Evolutionary conservation across 2,888 invertebrate genomes (phyloP).

Genomic region (Drosophila mimica): DNA sequence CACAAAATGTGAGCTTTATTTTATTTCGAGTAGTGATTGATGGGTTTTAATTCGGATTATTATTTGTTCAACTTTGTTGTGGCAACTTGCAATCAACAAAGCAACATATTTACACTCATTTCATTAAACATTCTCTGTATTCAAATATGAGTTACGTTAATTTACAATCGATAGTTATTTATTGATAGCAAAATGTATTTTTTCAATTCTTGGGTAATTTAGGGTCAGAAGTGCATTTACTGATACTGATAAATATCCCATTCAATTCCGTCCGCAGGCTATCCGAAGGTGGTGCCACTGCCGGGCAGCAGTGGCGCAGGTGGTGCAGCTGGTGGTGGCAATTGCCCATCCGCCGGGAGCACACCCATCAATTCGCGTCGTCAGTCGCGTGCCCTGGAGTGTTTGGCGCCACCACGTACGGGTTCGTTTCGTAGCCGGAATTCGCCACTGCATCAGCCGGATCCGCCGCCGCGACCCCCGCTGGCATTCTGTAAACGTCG

Average conservation of each 20-base stretch:
- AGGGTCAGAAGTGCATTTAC: background rate
- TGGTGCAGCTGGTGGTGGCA: constrained; percentile 46
- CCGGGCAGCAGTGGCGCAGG: constrained; percentile 86
- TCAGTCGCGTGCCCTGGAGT: constrained; percentile 88
- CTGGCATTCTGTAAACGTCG: constrained; percentile 92
- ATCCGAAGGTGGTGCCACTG: constrained; percentile 90
- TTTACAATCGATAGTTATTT: background rate
- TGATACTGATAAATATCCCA: background rate
- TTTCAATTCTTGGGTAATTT: background rate
- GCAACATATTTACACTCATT: background rate
- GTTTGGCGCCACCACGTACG: constrained; percentile 87
- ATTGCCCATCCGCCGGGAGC: constrained; percentile 60
- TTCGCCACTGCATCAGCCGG: constrained; percentile 83
- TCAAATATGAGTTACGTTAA: background rate
- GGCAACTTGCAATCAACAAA: background rate
- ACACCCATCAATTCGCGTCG: constrained; percentile 82
- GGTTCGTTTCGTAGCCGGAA: constrained; percentile 87
- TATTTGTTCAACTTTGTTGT: background rate
- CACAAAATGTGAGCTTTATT: background rate
- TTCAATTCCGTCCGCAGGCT: constrained; percentile 85
- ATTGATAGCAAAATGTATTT: background rate
- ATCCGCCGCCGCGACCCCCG: constrained; percentile 88
- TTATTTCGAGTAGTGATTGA: background rate
- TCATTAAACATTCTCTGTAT: background rate
- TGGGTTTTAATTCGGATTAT: background rate